Evolutionary conservation across 2,797 vertebrate species (phyloP), one percentile per base, ranked within the genome.

Genomic region (Sebastes aleutianus): DNA sequence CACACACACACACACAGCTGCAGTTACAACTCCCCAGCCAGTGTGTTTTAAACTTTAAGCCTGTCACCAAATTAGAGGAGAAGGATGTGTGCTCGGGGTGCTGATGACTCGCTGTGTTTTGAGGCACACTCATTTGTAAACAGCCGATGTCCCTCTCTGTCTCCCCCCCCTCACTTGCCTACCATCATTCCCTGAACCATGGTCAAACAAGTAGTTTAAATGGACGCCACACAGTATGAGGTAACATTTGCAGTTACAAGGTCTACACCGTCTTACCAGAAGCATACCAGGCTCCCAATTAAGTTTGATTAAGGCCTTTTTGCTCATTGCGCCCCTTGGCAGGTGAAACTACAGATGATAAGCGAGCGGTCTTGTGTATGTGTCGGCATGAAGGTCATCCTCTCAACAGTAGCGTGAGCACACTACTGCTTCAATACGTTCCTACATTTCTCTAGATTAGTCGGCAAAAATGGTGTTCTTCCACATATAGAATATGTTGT

Each of bases 61-160:
- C 69, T 57, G 74, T 75, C 77, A 65, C 82, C 77, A 85, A 81
- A 88, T 87, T 79, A 82, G 83, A 84, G 66, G 68, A 67, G 73
- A 80, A 31, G 61, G 70, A 72, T 80, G 59, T 69, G 63, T 36
- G 72, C 82, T 77, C 0, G 3, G 62, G 31, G 62, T 80, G 66
- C 84, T 74, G 74, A 81, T 78, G 76, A 76, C 9, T 58, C 29
- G 75, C 64, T 54, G 43, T 54, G 72, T 58, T 70, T 47, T 26
- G 66, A 76, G 56, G 53, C 10, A 54, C 32, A 16, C 65, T 90
- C 78, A 75, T 89, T 78, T 82, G 58, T 62, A 77, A 85, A 66
- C 74, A 80, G 66, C 20, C 31, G 34, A 20, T 67, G 68, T 59
- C 32, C 24, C 56, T 68, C 32, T 57, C 65, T 65, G 50, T 69